Conservation (phyloP, 2,113 vertebrate species). For the Cyrtonyx montezumae region DNA sequence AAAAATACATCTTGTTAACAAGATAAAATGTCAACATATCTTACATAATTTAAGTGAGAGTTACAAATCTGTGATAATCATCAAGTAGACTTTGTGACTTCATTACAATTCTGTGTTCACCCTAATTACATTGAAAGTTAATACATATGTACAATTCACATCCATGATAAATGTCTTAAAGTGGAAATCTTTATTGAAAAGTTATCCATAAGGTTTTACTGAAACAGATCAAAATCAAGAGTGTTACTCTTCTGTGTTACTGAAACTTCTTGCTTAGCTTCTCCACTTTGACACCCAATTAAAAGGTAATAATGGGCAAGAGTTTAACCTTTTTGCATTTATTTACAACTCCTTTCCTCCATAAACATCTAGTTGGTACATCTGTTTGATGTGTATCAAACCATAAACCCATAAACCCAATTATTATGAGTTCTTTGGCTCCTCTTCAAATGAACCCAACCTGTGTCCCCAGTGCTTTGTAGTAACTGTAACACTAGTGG, state of each 20-base stretch:
- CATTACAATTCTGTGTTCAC: not conserved
- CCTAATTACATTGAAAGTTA: constrained; percentile 45
- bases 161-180: not conserved
- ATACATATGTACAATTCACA: constrained; percentile 54
- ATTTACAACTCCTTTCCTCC: constrained; percentile 16
- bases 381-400: not conserved
- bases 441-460: not conserved
- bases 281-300: not conserved
- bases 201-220: not conserved
- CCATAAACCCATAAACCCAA: no score
- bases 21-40: constrained; percentile 73
- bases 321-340: constrained; percentile 13
- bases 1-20: constrained; percentile 83
- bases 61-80: constrained; percentile 62
- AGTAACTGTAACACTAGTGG: not conserved
- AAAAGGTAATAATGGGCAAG: not conserved
- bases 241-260: not conserved
- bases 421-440: constrained; percentile 23
- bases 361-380: not conserved
- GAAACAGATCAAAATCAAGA: not conserved
- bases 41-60: constrained; percentile 62
- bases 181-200: constrained; percentile 18
- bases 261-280: not conserved
- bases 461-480: not conserved
- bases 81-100: constrained; percentile 43